These are phyloP conservation scores for Beroe forskalii DNA, from an alignment of 37 sponge, comb jelly and placozoan species.

Conservation along the genomic window DNA sequence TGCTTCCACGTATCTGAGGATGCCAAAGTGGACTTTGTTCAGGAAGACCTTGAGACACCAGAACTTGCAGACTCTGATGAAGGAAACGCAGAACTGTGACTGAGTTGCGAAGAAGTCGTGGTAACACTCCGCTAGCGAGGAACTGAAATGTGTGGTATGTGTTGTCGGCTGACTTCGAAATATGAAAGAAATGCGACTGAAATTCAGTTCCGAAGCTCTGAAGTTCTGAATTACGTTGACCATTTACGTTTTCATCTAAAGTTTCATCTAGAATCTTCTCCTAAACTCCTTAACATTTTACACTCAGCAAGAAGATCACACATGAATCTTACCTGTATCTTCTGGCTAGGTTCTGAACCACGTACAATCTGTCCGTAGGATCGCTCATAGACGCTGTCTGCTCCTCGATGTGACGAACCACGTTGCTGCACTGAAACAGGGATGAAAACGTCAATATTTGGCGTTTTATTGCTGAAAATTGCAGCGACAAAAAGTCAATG, in stretches of 20 bases:
- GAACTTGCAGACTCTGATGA: conserved; percentile 21
- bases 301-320: too few species aligned
- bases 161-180: too few species aligned
- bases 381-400: conserved; percentile 7
- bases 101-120: conserved; percentile 37
- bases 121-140: conserved; percentile 15
- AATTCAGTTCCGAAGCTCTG: too few species aligned
- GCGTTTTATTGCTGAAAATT: too few species aligned
- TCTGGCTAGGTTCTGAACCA: background rate
- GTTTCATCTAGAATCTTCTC: too few species aligned
- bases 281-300: too few species aligned
- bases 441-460: too few species aligned
- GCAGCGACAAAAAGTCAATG: too few species aligned
- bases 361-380: background rate
- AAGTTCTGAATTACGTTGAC: too few species aligned
- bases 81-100: background rate
- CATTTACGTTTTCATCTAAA: too few species aligned
- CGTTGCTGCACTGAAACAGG: background rate
- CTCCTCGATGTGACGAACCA: background rate
- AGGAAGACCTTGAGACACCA: conserved; percentile 45
- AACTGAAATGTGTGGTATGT: conserved; percentile 25
- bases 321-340: conserved; percentile 55
- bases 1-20: conserved; percentile 32
- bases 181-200: too few species aligned
- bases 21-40: conserved; percentile 19